Base-by-base conservation (phyloP, 1,140 invertebrate species). In the Bombus difficillimus region DNA sequence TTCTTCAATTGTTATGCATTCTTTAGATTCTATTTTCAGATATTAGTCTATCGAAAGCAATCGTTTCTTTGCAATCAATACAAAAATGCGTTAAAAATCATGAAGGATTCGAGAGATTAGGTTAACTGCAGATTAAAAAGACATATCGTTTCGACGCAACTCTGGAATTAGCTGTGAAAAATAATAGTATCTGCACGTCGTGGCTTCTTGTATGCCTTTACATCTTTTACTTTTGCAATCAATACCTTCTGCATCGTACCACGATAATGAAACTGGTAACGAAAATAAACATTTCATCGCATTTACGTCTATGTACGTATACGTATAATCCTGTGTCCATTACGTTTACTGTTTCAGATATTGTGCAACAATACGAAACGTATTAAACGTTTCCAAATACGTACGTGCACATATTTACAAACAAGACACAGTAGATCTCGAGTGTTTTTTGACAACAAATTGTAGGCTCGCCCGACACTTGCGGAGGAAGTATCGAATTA, bases 101-200 rank as follows among this genome's bases (percentile, higher is more conserved):
- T n/a, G 39, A 57, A 57, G 43, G 34, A 71, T 25, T 47, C 28
- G 59, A 47, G 66, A 71, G 22, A 71, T 81, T 72, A 71, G 1
- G 22, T 68, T 37, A 69, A 15, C 15, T 5, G 43, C 4, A 3
- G 15, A 80, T 53, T 37, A 12, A 3, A 3, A 28, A 59, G 25
- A 3, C 13, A 32, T 39, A n/a, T 57, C 34, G 13, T 59, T 39
- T 57, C 28, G 28, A 39, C 22, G 34, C 15, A 71, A 37, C 25
- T 72, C 47, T 72, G 18, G 15, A 71, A 39, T 32, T 34, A 18
- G 43, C 37, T n/a, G 37, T n/a, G 25, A n/a, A 39, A 53, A 82
- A 75, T 74, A 82, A 66, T 74, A 41, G 28, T 74, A 81, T 73
- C 37, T 64, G 6, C 22, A 57, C 57, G 80, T 66, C 41, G 64